Percentiles rank a stretch among this genome's conserved stretches.
These are phyloP conservation scores for Channa striata DNA, from an alignment of 2,797 vertebrate genomes.

Conservation along the genomic window DNA sequence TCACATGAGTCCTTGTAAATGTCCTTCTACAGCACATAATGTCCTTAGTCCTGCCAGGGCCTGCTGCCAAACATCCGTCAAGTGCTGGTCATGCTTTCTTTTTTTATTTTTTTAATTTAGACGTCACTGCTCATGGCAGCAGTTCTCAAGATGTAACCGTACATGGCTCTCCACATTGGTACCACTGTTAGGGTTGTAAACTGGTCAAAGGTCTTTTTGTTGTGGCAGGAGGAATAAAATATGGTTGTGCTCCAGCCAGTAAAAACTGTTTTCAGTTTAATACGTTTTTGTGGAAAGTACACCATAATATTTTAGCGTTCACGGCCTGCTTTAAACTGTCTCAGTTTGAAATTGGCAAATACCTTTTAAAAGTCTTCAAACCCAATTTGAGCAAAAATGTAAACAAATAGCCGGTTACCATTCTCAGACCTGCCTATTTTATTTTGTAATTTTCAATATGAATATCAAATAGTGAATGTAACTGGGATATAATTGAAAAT, in stretches of 20 bases:
- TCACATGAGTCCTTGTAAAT: conserved; percentile 63
- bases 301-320: neutral
- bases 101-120: conserved; percentile 24
- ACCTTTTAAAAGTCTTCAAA: too few species aligned
- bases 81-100: conserved; percentile 62
- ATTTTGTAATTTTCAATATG: neutral
- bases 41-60: conserved; percentile 58
- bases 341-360: neutral
- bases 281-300: neutral
- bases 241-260: conserved; percentile 9
- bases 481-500: conserved; percentile 2
- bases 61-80: conserved; percentile 64
- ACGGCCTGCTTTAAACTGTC: neutral
- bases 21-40: conserved; percentile 67
- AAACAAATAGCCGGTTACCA: neutral
- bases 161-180: conserved; percentile 15
- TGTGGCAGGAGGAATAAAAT: neutral
- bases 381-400: neutral
- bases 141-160: conserved; percentile 36
- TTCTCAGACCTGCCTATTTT: neutral
- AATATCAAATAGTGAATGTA: neutral
- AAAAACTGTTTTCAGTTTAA: neutral
- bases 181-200: conserved; percentile 29
- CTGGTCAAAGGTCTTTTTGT: conserved; percentile 22
- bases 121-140: conserved; percentile 43